A percentile compares a stretch with the other conserved stretches of the same genome.
These are phyloP conservation scores for Sebastolobus alascanus DNA, from an alignment of 2,797 vertebrate species.

Conservation along the genomic window DNA sequence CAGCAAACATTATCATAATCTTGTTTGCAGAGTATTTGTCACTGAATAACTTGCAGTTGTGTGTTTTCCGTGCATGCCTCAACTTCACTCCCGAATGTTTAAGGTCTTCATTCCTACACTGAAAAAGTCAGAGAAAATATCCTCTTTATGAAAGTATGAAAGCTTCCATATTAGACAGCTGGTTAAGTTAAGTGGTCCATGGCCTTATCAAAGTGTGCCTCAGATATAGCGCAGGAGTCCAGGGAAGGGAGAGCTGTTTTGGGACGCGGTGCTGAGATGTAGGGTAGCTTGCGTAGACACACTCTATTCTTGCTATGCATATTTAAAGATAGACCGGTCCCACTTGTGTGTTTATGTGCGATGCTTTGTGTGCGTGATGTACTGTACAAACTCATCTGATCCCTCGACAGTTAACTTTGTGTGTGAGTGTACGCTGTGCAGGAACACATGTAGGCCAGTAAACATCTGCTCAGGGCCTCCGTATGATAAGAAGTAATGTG, in stretches of 20 bases:
- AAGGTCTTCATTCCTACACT: neutral
- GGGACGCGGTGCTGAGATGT: conserved; percentile 48
- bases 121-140: neutral
- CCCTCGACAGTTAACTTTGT: neutral
- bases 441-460: conserved; percentile 41
- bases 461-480: conserved; percentile 48
- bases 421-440: neutral
- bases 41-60: neutral
- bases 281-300: conserved; percentile 34
- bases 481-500: conserved; percentile 54
- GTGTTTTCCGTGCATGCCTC: neutral
- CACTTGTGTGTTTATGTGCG: neutral
- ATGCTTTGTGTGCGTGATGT: neutral
- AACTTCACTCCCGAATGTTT: neutral
- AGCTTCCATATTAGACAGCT: conserved; percentile 41
- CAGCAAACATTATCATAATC: neutral
- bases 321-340: conserved; percentile 49
- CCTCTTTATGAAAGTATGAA: conserved; percentile 6
- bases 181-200: conserved; percentile 33
- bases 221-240: conserved; percentile 63
- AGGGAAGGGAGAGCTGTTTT: conserved; percentile 52
- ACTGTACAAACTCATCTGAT: neutral
- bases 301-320: conserved; percentile 29
- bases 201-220: conserved; percentile 46
- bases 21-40: neutral